These are phyloP conservation scores for Chironomus tepperi DNA, from an alignment of 1,140 invertebrate genomes.

Conservation along the genomic window DNA sequence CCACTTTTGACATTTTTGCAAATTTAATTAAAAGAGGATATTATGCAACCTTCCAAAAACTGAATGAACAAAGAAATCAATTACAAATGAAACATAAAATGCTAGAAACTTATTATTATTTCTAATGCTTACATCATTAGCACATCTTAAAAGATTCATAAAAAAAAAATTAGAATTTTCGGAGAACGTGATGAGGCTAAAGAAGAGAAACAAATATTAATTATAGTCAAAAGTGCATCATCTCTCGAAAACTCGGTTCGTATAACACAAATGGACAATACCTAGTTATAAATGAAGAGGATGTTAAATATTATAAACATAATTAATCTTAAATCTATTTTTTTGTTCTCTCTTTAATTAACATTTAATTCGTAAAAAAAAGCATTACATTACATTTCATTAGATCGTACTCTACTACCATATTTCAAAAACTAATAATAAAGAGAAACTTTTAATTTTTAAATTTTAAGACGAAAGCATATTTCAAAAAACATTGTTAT, in stretches of 20 bases:
- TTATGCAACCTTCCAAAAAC: too few species aligned
- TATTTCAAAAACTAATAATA: too few species aligned
- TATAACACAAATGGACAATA: constrained; percentile 22
- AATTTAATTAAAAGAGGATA: too few species aligned
- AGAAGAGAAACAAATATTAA: background rate
- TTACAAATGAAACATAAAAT: background rate
- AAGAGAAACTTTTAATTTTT: background rate
- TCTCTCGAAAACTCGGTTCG: background rate
- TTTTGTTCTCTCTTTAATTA: background rate
- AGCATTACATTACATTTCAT: too few species aligned
- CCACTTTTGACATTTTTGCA: too few species aligned
- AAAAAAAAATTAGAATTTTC: background rate
- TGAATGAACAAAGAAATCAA: background rate
- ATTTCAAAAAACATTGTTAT: background rate
- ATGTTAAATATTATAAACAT: background rate
- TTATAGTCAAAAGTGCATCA: background rate
- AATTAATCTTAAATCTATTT: background rate
- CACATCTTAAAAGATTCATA: background rate
- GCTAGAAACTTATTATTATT: too few species aligned
- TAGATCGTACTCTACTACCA: too few species aligned
- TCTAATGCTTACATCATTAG: background rate
- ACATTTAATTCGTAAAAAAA: background rate
- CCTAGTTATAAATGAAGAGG: background rate
- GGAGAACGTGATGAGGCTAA: background rate
- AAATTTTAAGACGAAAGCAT: background rate